Conservation (phyloP, 2,888 invertebrate species). For the Pandemis cinnamomeana region DNA sequence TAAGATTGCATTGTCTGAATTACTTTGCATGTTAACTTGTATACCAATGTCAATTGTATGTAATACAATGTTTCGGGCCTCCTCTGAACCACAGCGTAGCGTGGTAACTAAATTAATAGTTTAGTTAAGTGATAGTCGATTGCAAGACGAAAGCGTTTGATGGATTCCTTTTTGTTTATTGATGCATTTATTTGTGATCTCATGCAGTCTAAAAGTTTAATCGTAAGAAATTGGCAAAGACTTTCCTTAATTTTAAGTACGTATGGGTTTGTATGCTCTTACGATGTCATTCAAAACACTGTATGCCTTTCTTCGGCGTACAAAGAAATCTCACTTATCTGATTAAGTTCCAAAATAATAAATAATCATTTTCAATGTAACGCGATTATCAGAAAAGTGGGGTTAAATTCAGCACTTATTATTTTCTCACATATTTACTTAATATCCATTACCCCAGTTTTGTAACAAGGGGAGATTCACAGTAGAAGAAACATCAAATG, state of each 20-base stretch:
- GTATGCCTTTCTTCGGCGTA: conserved; percentile 29
- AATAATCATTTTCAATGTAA: conserved; percentile 10
- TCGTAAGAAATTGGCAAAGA: conserved; percentile 45
- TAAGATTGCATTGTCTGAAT: conserved; percentile 79
- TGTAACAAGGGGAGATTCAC: conserved; percentile 30
- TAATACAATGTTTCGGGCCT: conserved; percentile 73
- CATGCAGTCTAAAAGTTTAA: conserved; percentile 62
- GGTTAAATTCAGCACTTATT: conserved; percentile 35
- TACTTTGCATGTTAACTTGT: conserved; percentile 70
- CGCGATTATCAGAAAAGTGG: conserved; percentile 33
- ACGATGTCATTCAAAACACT: conserved; percentile 28
- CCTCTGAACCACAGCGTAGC: conserved; percentile 67
- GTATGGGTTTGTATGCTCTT: conserved; percentile 32
- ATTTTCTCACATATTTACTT: conserved; percentile 23
- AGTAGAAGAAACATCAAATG: conserved; percentile 39
- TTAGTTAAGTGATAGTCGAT: conserved; percentile 55
- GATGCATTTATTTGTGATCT: conserved; percentile 82
- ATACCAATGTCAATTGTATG: conserved; percentile 77
- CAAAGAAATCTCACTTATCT: conserved; percentile 28
- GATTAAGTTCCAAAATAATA: conserved; percentile 15
- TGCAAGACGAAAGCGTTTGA: conserved; percentile 49
- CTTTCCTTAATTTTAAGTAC: conserved; percentile 41
- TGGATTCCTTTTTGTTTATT: conserved; percentile 57
- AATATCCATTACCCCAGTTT: conserved; percentile 17
- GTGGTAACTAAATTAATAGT: conserved; percentile 54